These are phyloP conservation scores for Myotis planiceps DNA, from an alignment of 2,797 vertebrate genomes.

Conservation along the genomic window DNA sequence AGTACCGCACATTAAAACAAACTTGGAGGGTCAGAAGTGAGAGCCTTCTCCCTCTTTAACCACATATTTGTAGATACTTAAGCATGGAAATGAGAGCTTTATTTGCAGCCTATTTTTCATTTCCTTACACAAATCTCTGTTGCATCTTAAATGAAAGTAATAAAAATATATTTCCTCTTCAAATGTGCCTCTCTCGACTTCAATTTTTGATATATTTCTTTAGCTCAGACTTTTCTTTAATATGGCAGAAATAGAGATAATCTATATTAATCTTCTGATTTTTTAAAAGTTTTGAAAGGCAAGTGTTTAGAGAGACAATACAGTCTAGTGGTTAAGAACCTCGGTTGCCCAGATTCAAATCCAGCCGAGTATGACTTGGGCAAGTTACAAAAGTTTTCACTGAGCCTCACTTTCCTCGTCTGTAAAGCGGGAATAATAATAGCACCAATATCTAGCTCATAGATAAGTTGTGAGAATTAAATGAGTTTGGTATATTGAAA, in stretches of 20 bases:
- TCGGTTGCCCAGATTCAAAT: not conserved
- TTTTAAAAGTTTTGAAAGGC: not conserved
- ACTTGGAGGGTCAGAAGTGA: slow-evolving; percentile 49
- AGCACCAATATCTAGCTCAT: not conserved
- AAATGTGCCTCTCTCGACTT: not conserved
- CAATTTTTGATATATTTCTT: not conserved
- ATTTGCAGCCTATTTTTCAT: not conserved
- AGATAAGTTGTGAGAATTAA: not conserved
- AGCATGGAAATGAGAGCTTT: slow-evolving; percentile 15
- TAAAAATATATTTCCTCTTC: slow-evolving; percentile 1
- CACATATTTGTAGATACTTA: slow-evolving; percentile 27
- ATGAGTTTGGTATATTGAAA: not conserved
- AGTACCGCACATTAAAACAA: slow-evolving; percentile 60
- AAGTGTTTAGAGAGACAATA: not conserved
- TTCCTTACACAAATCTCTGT: not conserved
- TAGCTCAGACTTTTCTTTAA: not conserved
- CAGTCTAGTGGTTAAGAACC: not conserved
- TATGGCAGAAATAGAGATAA: not conserved
- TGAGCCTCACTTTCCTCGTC: not conserved
- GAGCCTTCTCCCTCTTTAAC: slow-evolving; percentile 28
- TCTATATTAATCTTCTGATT: not conserved
- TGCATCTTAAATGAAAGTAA: slow-evolving; percentile 19
- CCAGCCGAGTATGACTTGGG: not conserved
- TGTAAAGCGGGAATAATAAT: not conserved
- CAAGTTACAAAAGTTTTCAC: not conserved